These are phyloP conservation scores for Okapia johnstoni DNA, from an alignment of 2,113 vertebrate genomes.

Conservation along the genomic window DNA sequence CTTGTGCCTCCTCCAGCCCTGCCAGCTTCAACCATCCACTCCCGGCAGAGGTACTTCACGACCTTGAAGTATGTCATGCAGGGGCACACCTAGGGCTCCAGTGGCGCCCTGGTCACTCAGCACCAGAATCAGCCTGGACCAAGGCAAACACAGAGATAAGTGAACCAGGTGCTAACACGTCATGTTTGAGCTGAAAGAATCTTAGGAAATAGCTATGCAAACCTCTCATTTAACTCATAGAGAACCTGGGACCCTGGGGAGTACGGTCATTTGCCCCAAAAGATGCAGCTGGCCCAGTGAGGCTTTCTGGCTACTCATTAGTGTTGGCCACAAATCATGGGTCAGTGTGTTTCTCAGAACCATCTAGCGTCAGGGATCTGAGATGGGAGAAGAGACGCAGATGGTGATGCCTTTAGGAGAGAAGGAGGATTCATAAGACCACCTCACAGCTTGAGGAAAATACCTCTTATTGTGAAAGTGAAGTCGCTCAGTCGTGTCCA, in stretches of 20 bases:
- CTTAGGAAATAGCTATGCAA: not conserved
- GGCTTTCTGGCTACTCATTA: not conserved
- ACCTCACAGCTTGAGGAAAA: not conserved
- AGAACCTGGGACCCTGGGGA: not conserved
- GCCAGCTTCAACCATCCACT: not conserved
- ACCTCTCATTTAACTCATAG: not conserved
- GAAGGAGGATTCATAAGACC: not conserved
- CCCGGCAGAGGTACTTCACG: not conserved
- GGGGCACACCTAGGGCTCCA: not conserved
- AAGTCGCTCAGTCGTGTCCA: too few relatives aligned
- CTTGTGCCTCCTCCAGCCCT: not conserved
- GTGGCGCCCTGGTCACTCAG: too few relatives aligned
- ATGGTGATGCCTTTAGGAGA: not conserved
- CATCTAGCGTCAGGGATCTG: not conserved
- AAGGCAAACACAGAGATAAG: not conserved
- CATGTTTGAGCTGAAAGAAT: slow-evolving; percentile 11
- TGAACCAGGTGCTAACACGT: not conserved
- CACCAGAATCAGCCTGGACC: not conserved
- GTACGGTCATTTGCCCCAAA: not conserved
- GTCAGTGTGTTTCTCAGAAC: not conserved
- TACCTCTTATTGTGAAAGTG: not conserved
- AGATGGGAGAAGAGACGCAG: not conserved
- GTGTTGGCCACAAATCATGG: not conserved
- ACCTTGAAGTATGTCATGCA: not conserved
- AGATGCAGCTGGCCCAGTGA: not conserved